Base-by-base conservation (phyloP, 2,797 vertebrate genomes). In the Lacerta bilineata region DNA sequence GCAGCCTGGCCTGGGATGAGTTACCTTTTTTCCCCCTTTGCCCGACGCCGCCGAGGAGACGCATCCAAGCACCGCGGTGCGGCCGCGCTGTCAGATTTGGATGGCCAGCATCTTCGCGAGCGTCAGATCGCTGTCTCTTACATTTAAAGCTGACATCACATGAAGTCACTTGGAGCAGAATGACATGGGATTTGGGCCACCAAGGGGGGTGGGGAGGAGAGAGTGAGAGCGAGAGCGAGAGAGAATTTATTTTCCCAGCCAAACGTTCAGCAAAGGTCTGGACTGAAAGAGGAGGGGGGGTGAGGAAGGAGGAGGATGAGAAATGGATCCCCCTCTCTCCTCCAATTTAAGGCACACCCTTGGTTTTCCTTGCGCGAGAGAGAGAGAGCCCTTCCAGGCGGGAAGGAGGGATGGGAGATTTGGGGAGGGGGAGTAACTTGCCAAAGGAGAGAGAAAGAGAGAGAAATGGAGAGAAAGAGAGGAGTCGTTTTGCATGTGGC, bases 111-210 rank as follows among this genome's bases (percentile, higher is more conserved):
- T 97, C 97, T 97, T 98, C 97, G 96, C 94, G 95, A 96, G 97
- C 95, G 95, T 96, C 96, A 96, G 97, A 97, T 97, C 98, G 96
- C 97, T 96, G 97, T 97, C 98, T 97, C 95, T 95, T 97, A 96
- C 97, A 97, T 97, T 97, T 97, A 96, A 95, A 91, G 96, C 97
- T 98, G 98, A 98, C 98, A 98, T 98, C 97, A 98, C 97, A 97
- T 95, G 97, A 96, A 97, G 97, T 97, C 96, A 96, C 97, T 97
- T 95, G 84, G 94, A 96, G 97, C 96, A 96, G 97, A 96, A 96
- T 97, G 98, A 98, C 97, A 97, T 92, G 97, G 96, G 97, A 96
- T 97, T 97, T 89, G 36, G 88, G 97, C 97, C 96, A 97, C 96
- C 96, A 95, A 93, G 93, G 95, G 92, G 92, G 10, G 68, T 7